These are phyloP conservation scores for Sphyrna mokarran DNA, from an alignment of 2,113 vertebrate species.

Conservation along the genomic window DNA sequence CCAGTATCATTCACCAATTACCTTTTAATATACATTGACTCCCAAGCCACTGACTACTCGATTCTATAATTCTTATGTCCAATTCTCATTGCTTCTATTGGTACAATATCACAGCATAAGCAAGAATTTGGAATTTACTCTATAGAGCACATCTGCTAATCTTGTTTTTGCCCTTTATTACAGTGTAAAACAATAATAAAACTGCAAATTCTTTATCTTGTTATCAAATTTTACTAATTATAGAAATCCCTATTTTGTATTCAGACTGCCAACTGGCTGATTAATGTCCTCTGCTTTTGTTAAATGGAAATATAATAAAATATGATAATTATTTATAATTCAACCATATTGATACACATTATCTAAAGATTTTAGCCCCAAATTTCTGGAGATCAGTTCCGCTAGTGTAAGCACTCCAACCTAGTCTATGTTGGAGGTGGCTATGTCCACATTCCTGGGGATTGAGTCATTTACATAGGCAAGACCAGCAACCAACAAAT, in stretches of 20 bases:
- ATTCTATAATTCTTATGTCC: background rate
- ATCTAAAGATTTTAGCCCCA: too few relatives aligned
- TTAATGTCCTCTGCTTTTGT: too few relatives aligned
- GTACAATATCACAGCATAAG: background rate
- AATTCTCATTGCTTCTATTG: background rate
- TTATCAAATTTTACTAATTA: background rate
- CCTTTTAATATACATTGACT: background rate
- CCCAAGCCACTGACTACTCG: background rate
- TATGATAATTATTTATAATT: background rate
- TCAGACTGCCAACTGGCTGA: background rate
- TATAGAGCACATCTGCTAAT: background rate
- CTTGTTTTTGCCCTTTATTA: background rate
- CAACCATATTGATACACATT: background rate
- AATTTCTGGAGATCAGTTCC: too few relatives aligned
- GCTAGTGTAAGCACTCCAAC: too few relatives aligned
- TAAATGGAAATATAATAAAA: background rate
- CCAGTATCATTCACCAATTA: background rate
- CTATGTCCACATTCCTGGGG: background rate
- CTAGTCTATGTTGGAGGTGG: too few relatives aligned
- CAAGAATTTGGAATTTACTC: background rate
- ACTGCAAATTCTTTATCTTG: background rate
- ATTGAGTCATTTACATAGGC: background rate
- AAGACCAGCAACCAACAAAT: background rate
- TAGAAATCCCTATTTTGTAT: background rate
- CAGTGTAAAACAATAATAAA: background rate